phyloP scores from a whole-genome alignment of 1,140 invertebrate genomes.

The Solen grandis region DNA sequence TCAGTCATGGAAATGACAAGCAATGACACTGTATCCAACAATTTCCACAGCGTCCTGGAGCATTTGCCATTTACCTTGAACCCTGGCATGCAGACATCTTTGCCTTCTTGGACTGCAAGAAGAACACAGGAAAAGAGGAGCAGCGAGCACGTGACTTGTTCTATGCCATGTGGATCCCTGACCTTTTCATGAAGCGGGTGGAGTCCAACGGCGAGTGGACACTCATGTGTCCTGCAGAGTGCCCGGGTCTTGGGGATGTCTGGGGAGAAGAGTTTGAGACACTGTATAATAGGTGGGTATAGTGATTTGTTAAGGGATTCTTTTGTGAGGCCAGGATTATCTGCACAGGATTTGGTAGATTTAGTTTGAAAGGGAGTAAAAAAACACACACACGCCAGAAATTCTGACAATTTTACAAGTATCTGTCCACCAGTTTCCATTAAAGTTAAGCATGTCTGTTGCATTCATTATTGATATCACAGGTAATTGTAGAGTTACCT shows the following conservation, averaged over 20 bases:
- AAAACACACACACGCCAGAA: no score
- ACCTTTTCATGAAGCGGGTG: conserved; percentile 99
- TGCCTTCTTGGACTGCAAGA: conserved; percentile 96
- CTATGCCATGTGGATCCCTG: conserved; percentile 98
- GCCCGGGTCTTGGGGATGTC: conserved; percentile 93
- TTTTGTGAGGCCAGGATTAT: no score
- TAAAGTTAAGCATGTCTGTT: no score
- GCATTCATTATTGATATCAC: no score
- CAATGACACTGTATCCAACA: neutral
- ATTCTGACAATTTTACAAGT: no score
- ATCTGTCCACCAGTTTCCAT: no score
- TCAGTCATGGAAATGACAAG: no score
- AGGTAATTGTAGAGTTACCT: no score
- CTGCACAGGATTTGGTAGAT: no score
- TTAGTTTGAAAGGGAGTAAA: no score
- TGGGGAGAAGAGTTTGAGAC: conserved; percentile 98
- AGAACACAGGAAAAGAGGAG: conserved; percentile 86
- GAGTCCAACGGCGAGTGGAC: conserved; percentile 94
- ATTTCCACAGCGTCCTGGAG: conserved; percentile 92
- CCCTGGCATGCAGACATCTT: conserved; percentile 99
- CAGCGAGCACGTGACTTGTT: conserved; percentile 94
- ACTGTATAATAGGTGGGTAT: conserved; percentile 88
- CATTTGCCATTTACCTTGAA: conserved; percentile 99
- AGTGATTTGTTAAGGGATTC: neutral
- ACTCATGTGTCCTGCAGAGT: conserved; percentile 98